Evolutionary conservation across 2,888 invertebrate genomes (phyloP), one percentile per base, ranked within the genome.

Genomic region (Chloromyia formosa): DNA sequence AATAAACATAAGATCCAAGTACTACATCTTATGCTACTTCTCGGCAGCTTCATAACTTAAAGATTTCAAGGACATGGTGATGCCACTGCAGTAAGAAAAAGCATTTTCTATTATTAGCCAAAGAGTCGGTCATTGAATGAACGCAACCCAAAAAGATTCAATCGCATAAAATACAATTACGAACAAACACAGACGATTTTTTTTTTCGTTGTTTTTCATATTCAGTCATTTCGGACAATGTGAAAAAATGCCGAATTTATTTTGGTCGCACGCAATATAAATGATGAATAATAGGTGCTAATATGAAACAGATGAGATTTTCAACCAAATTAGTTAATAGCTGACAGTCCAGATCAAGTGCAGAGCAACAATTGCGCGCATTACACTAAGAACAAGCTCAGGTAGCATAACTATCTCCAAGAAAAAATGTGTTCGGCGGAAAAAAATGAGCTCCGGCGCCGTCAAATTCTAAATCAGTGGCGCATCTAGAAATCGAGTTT

Each of bases 71-170:
- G 66, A 49, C 66, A 35, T 0, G 12, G 2, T 49, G 20, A 45
- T 66, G 9, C 14, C 7, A 35, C 27, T 7, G 7, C 27, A 35
- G 27, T 35, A 2, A 35, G 7, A 35, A 35, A 49, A 66, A 66
- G 45, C 16, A 45, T 45, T 66, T 66, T 22, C 61, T 61, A 61
- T 61, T 12, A 61, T 61, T 61, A 61, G 61, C 23, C 27, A 35
- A 49, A n/a, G 49, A 49, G 49, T n/a, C 49, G 49, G 49, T 49
- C 49, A 49, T 49, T 49, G 49, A 49, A 12, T 49, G 49, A 49
- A n/a, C 49, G 12, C 27, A 35, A 4, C 27, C 3, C 27, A 7
- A 35, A 35, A 49, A 3, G 12, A 49, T 49, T n/a, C 12, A 12
- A n/a, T 49, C 49, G 49, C 14, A n/a, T n/a, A 3, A 49, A 12